phyloP scores from a whole-genome alignment of 2,888 invertebrate genomes.

The Ornithoptera priamus region DNA sequence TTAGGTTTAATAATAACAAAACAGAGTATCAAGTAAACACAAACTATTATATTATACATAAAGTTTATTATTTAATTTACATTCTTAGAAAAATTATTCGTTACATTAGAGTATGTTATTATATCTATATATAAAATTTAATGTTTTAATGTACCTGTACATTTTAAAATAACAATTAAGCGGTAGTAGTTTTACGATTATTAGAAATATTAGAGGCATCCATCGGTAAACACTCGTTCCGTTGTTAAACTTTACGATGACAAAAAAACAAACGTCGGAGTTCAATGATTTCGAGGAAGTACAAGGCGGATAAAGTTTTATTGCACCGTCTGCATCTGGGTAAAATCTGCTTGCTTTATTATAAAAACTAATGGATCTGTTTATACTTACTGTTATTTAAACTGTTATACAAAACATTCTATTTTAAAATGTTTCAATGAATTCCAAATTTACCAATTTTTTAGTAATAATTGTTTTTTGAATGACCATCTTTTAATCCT shows the following conservation, averaged over 20 bases:
- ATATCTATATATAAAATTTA: too few species aligned
- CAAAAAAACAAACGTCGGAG: slow-evolving; percentile 4
- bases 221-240: background rate
- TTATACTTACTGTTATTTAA: background rate
- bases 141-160: too few species aligned
- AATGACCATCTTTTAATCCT: too few species aligned
- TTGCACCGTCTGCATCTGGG: background rate
- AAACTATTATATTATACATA: background rate
- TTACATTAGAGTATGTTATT: too few species aligned
- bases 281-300: slow-evolving; percentile 15
- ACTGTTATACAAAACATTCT: background rate
- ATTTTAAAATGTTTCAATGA: background rate
- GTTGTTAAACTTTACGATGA: slow-evolving; percentile 3
- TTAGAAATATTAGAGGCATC: background rate
- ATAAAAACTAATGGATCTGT: background rate
- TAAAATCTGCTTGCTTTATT: background rate
- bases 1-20: slow-evolving; percentile 27
- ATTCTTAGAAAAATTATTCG: too few species aligned
- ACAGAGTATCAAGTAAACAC: slow-evolving; percentile 2
- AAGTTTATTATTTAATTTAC: too few species aligned
- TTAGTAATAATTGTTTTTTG: too few species aligned
- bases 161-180: too few species aligned
- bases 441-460: too few species aligned
- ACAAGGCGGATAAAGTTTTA: background rate
- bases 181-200: background rate